These are phyloP conservation scores for Penaeus chinensis DNA, from an alignment of 1,140 invertebrate genomes.

Conservation along the genomic window DNA sequence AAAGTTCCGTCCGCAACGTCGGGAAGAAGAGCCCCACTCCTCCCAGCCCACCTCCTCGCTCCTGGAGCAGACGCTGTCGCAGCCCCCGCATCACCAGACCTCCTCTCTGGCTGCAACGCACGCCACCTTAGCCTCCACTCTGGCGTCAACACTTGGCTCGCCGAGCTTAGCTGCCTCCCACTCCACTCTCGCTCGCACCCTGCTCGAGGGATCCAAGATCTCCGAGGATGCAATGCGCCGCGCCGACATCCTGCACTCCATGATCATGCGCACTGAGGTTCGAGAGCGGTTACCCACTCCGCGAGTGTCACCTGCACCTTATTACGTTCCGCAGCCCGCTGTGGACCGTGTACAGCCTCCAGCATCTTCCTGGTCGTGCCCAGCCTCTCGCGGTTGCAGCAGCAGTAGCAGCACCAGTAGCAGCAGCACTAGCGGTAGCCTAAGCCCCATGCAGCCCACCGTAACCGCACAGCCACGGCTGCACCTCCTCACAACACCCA, in stretches of 20 bases:
- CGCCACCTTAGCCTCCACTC: conserved; percentile 63
- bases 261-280: conserved; percentile 60
- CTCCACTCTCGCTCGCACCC: conserved; percentile 64
- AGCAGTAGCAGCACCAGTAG: conserved; percentile 32
- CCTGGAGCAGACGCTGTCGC: conserved; percentile 64
- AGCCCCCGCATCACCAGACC: conserved; percentile 66
- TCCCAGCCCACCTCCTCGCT: conserved; percentile 64
- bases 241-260: conserved; percentile 54
- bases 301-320: conserved; percentile 69
- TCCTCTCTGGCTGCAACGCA: conserved; percentile 69
- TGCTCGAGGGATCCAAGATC: conserved; percentile 68
- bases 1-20: conserved; percentile 79
- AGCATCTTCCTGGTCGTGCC: conserved; percentile 61
- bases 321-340: conserved; percentile 68
- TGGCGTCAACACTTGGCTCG: conserved; percentile 67
- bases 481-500: conserved; percentile 54
- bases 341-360: conserved; percentile 67
- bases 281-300: conserved; percentile 67
- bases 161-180: conserved; percentile 57
- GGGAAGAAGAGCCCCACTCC: conserved; percentile 64
- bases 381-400: conserved; percentile 25
- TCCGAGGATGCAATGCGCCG: conserved; percentile 68
- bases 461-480: conserved; percentile 45
- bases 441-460: conserved; percentile 49
- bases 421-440: conserved; percentile 32